Percentiles rank a stretch among this genome's conserved stretches.
phyloP scores from a whole-genome alignment of 2,113 vertebrate genomes.

The Eclectus roratus region DNA sequence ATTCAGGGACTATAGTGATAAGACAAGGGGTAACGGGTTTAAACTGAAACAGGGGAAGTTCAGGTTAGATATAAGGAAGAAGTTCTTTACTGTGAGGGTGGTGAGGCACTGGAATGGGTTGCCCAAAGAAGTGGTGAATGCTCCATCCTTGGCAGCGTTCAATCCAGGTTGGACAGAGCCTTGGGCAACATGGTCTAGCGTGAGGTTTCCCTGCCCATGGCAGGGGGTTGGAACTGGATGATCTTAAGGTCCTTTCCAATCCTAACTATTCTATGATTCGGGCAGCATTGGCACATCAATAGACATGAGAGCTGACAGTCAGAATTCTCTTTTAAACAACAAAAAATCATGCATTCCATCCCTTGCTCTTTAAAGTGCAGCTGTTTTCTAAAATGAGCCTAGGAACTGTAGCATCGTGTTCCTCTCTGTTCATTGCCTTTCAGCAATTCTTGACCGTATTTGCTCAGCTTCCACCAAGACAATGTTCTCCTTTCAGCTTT shows the following conservation, averaged over 20 bases:
- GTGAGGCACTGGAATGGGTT: neutral
- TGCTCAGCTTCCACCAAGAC: neutral
- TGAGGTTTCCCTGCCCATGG: neutral
- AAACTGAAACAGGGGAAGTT: neutral
- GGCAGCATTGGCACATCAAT: neutral
- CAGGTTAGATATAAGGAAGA: neutral
- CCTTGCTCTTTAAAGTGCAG: neutral
- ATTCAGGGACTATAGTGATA: neutral
- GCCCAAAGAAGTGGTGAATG: neutral
- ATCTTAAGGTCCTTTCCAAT: neutral
- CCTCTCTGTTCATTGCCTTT: neutral
- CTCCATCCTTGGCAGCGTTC: neutral
- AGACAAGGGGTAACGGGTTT: neutral
- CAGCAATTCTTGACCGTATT: neutral
- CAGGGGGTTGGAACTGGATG: neutral
- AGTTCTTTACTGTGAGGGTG: neutral
- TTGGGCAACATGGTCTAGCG: neutral
- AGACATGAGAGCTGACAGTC: neutral
- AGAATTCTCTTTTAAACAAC: neutral
- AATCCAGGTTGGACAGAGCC: neutral
- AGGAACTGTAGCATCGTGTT: neutral
- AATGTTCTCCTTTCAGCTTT: neutral
- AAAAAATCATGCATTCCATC: neutral
- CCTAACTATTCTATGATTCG: neutral
- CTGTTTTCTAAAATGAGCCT: neutral